phyloP scores from a whole-genome alignment of 2,797 vertebrate genomes.

The Natrix natrix region DNA sequence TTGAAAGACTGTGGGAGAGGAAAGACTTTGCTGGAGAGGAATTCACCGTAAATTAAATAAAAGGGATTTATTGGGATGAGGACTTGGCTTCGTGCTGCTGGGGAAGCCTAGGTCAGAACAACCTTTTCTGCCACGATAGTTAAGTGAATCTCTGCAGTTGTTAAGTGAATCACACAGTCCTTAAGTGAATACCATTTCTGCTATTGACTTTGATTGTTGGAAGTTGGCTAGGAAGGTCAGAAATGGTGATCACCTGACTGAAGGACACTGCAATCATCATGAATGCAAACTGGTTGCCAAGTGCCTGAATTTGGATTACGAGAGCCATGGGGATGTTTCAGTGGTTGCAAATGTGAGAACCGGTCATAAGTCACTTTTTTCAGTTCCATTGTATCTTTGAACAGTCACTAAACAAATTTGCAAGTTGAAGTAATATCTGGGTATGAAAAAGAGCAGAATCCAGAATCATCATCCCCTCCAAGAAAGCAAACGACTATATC shows the following conservation, averaged over 20 bases:
- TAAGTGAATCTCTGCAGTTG: neutral
- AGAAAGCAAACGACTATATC: neutral
- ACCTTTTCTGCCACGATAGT: neutral
- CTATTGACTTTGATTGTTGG: neutral
- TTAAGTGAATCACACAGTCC: neutral
- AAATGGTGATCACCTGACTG: neutral
- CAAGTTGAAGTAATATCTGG: neutral
- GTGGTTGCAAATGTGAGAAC: neutral
- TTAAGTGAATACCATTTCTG: neutral
- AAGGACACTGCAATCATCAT: neutral
- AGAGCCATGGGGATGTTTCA: neutral
- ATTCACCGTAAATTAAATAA: too few species aligned
- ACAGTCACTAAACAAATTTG: neutral
- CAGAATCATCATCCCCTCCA: neutral
- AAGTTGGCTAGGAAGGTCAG: neutral
- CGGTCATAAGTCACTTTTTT: neutral
- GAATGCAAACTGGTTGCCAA: neutral
- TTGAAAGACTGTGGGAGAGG: too few species aligned
- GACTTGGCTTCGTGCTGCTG: too few species aligned
- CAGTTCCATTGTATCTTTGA: neutral
- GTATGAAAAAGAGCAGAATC: slow-evolving; percentile 37
- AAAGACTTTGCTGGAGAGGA: too few species aligned
- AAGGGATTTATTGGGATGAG: too few species aligned
- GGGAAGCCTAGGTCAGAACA: too few species aligned
- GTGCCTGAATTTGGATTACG: neutral